phyloP scores from a whole-genome alignment of 2,113 vertebrate species.

The Maccullochella peelii region DNA sequence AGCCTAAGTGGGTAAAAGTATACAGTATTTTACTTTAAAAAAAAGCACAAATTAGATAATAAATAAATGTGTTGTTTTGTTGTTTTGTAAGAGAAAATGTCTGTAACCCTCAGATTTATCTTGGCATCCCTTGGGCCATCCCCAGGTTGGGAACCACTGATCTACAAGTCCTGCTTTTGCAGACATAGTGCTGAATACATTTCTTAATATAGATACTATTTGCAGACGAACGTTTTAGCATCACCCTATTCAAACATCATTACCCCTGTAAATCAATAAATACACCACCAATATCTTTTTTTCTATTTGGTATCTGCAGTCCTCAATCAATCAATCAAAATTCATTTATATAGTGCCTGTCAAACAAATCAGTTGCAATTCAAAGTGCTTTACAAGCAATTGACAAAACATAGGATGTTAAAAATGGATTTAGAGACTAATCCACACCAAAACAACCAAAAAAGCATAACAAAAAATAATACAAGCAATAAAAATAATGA shows the following conservation, averaged over 20 bases:
- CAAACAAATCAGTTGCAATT: too few relatives aligned
- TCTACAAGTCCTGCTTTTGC: background rate
- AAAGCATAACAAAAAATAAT: too few relatives aligned
- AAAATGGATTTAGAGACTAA: too few relatives aligned
- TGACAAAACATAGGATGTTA: too few relatives aligned
- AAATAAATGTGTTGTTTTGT: background rate
- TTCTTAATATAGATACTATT: background rate
- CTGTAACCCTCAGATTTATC: background rate
- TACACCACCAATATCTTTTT: background rate
- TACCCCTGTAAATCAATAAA: background rate
- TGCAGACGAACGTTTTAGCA: background rate
- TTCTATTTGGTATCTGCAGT: background rate
- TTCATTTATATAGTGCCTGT: too few relatives aligned
- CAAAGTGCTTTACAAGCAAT: too few relatives aligned
- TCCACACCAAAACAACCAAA: too few relatives aligned
- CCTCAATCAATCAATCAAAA: too few relatives aligned
- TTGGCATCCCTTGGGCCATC: too few relatives aligned
- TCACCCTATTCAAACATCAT: background rate
- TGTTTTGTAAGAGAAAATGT: too few relatives aligned
- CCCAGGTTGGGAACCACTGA: background rate
- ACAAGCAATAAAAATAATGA: too few relatives aligned
- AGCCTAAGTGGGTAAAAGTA: background rate
- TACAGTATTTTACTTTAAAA: background rate
- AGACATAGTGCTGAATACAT: background rate
- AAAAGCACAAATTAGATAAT: background rate